A percentile compares a stretch with the other conserved stretches of the same genome.
phyloP scores from a whole-genome alignment of 2,888 invertebrate species.

The Artemia sp. region DNA sequence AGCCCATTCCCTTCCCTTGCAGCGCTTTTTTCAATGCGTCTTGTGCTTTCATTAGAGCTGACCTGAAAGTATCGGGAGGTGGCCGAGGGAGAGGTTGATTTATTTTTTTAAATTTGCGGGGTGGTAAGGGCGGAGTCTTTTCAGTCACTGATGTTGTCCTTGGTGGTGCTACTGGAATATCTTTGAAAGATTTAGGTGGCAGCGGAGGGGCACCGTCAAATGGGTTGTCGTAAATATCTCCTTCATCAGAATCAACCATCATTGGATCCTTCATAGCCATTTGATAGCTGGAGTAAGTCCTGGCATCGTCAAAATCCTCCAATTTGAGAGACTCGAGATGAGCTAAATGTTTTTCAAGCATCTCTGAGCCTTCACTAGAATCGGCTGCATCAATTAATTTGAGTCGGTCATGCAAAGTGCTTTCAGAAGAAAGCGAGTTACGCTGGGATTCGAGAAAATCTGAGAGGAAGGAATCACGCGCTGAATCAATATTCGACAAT shows the following conservation, averaged over 20 bases:
- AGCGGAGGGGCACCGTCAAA: slow-evolving; percentile 51
- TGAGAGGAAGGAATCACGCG: background rate
- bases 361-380: slow-evolving; percentile 20
- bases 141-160: slow-evolving; percentile 17
- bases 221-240: slow-evolving; percentile 27
- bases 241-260: slow-evolving; percentile 27
- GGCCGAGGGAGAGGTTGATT: slow-evolving; percentile 26
- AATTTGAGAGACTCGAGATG: slow-evolving; percentile 21
- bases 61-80: slow-evolving; percentile 26
- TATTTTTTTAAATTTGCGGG: slow-evolving; percentile 22
- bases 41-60: slow-evolving; percentile 20
- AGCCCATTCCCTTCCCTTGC: slow-evolving; percentile 14
- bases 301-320: slow-evolving; percentile 42
- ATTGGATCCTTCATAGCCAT: slow-evolving; percentile 69
- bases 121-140: slow-evolving; percentile 21
- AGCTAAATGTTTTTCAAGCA: slow-evolving; percentile 23
- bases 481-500: background rate
- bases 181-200: slow-evolving; percentile 46
- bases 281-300: slow-evolving; percentile 66
- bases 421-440: background rate
- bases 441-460: background rate
- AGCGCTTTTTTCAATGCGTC: slow-evolving; percentile 21
- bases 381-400: slow-evolving; percentile 17
- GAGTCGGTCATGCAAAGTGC: slow-evolving; percentile 16
- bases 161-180: slow-evolving; percentile 22